phyloP scores from a whole-genome alignment of 1,140 invertebrate genomes.

The Pararge aegeria region DNA sequence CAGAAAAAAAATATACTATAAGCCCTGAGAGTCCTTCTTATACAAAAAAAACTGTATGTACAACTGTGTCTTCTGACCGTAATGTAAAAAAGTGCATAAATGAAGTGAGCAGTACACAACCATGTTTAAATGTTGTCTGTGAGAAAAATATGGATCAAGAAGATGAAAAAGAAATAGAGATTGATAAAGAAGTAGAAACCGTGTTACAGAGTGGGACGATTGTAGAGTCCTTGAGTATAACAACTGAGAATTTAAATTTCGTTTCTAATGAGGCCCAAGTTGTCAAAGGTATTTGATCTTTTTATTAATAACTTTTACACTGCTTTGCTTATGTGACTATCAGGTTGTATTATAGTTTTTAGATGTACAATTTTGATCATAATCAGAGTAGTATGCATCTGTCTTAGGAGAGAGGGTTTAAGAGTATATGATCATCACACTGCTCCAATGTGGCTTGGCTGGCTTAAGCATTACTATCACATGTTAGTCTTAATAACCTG shows the following conservation, averaged over 20 bases:
- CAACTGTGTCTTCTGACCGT: slow-evolving; percentile 32
- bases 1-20: slow-evolving; percentile 59
- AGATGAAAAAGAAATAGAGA: slow-evolving; percentile 68
- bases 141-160: slow-evolving; percentile 52
- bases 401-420: no score
- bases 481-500: no score
- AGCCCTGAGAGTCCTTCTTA: slow-evolving; percentile 42
- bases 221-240: slow-evolving; percentile 68
- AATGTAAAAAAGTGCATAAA: slow-evolving; percentile 64
- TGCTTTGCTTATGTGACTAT: no score
- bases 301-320: neutral
- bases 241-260: slow-evolving; percentile 64
- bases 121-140: slow-evolving; percentile 49
- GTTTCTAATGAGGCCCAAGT: slow-evolving; percentile 59
- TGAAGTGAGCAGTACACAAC: slow-evolving; percentile 72
- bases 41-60: slow-evolving; percentile 35
- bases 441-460: no score
- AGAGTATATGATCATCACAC: no score
- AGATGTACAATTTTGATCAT: no score
- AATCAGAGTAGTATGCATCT: no score
- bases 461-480: no score
- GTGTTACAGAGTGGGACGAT: slow-evolving; percentile 72
- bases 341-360: no score
- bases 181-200: slow-evolving; percentile 72
- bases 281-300: slow-evolving; percentile 52